Evolutionary conservation across 2,888 invertebrate species (phyloP).

Genomic region (Cynaeus angustus): DNA sequence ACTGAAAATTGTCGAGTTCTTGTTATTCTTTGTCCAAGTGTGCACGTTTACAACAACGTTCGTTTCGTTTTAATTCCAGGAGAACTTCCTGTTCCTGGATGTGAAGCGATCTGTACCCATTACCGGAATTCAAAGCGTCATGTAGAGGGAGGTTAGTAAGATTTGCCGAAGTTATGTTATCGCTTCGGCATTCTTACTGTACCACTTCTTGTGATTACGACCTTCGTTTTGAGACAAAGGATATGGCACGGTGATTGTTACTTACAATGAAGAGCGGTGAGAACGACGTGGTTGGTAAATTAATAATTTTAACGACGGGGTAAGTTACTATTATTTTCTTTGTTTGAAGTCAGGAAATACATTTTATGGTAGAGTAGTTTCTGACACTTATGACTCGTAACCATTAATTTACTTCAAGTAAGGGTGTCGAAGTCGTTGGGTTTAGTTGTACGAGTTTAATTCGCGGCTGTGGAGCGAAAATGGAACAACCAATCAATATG

Average conservation of each 20-base stretch:
- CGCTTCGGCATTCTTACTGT: constrained; percentile 18
- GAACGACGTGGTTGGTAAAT: not conserved
- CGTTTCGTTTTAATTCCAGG: no score
- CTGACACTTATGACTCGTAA: constrained; percentile 7
- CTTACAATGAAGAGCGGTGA: no score
- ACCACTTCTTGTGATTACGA: constrained; percentile 12
- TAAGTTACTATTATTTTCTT: constrained; percentile 9
- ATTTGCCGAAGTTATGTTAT: not conserved
- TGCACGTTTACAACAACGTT: no score
- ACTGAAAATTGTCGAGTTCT: not conserved
- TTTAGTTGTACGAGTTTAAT: not conserved
- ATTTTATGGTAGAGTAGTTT: constrained; percentile 8
- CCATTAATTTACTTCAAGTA: constrained; percentile 16
- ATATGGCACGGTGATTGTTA: not conserved
- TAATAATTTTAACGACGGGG: constrained; percentile 8
- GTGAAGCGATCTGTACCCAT: not conserved
- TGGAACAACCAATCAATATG: not conserved
- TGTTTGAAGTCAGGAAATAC: constrained; percentile 13
- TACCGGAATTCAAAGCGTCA: not conserved
- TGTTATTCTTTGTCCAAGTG: no score
- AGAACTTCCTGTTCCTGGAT: no score
- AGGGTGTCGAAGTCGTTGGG: not conserved
- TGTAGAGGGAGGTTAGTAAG: constrained; percentile 7
- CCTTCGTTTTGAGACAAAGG: not conserved
- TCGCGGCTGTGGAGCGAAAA: not conserved